phyloP scores from a whole-genome alignment of 2,888 invertebrate genomes.

The Drosophila flavopinicola region DNA sequence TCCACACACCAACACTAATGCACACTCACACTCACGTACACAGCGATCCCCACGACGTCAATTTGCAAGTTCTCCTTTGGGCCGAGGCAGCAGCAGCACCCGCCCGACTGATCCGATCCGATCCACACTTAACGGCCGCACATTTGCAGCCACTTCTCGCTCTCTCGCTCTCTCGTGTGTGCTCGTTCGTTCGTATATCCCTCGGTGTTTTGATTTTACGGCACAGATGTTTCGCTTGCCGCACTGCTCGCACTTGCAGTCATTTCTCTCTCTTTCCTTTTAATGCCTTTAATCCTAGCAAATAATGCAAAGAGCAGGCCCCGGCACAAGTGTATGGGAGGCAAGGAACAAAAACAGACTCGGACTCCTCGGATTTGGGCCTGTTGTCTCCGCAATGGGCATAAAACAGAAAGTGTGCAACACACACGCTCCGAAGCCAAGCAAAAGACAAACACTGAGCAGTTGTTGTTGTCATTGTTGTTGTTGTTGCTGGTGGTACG shows the following conservation, averaged over 20 bases:
- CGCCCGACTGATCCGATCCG: no score
- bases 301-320: slow-evolving; percentile 63
- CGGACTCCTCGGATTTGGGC: slow-evolving; percentile 17
- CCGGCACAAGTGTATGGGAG: slow-evolving; percentile 65
- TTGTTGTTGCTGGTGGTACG: slow-evolving; percentile 41
- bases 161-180: no score
- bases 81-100: slow-evolving; percentile 31
- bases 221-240: slow-evolving; percentile 78
- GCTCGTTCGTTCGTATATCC: slow-evolving; percentile 35
- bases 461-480: slow-evolving; percentile 46
- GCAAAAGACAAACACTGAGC: slow-evolving; percentile 59
- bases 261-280: slow-evolving; percentile 44
- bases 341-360: slow-evolving; percentile 3
- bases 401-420: slow-evolving; percentile 79
- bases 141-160: slow-evolving; percentile 46
- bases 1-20: slow-evolving; percentile 61
- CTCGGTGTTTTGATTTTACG: slow-evolving; percentile 76
- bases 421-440: slow-evolving; percentile 72
- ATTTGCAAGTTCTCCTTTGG: slow-evolving; percentile 72
- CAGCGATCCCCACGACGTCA: slow-evolving; percentile 63
- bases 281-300: slow-evolving; percentile 80
- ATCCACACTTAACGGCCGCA: slow-evolving; percentile 57
- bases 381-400: slow-evolving; percentile 51
- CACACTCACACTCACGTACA: slow-evolving; percentile 4
- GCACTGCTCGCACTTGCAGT: slow-evolving; percentile 33